Base-by-base conservation (phyloP, 2,797 vertebrate species). In the Falco rusticolus region DNA sequence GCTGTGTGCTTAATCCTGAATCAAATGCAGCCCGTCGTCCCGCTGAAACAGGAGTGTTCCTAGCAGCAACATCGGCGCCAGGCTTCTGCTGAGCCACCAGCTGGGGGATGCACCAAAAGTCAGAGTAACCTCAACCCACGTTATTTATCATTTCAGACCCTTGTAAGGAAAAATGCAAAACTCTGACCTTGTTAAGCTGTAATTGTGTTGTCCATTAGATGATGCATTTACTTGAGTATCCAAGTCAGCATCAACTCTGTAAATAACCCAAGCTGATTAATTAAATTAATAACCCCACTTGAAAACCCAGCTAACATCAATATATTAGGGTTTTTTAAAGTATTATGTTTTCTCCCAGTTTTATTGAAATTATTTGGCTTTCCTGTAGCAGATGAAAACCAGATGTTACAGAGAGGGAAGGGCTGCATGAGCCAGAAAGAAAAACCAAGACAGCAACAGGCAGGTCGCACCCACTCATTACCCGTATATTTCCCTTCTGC, bases 401-500 rank as follows among this genome's bases (percentile, higher is more conserved):
- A 97, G 93, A 97, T 97, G 97, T 79, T 17, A 57, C 9, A 50
- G 25, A 84, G 69, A 57, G 47, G 65, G 59, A 96, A 83, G 28
- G 59, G 61, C 5, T 28, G 59, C 37, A 10, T 0, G 3, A 89
- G 89, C 94, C 95, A 96, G 71, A 71, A 61, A 2, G 13, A 65
- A 81, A 97, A 95, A 48, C 63, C 93, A 76, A 81, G 79, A 37
- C n/a, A 18, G 93, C 81, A 84, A 53, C 13, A 24, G 74, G 68
- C 84, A 77, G 72, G 92, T 94, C 79, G 3, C 95, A 96, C 93
- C 95, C 96, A 90, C 81, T 96, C 95, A 94, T 96, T 96, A 97
- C 79, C 84, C 94, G 33, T 54, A 17, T 41, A 86, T 8, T 89
- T 88, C 84, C 68, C 92, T 85, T 57, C 87, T 90, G 87, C 89